phyloP scores from a whole-genome alignment of 1,140 invertebrate genomes.

The Rhagoletis zephyria region DNA sequence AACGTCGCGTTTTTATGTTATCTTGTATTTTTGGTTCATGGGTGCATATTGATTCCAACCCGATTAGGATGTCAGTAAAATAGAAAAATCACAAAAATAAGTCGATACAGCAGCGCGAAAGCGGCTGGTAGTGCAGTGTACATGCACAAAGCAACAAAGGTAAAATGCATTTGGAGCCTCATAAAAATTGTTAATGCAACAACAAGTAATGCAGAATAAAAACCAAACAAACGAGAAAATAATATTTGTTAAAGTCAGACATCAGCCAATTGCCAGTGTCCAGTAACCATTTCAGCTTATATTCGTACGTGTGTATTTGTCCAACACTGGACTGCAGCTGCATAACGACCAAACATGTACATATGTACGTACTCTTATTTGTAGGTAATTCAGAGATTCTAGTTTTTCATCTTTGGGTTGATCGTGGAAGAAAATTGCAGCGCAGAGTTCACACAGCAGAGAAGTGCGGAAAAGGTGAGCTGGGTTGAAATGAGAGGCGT shows the following conservation, averaged over 20 bases:
- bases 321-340: background rate
- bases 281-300: background rate
- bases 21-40: too few relatives aligned
- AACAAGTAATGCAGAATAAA: background rate
- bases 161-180: background rate
- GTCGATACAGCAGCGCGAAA: too few relatives aligned
- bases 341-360: conserved; percentile 3
- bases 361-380: background rate
- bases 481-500: background rate
- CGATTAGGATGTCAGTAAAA: too few relatives aligned
- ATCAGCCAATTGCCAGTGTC: background rate
- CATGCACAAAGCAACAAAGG: background rate
- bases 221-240: background rate
- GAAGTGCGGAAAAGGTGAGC: conserved; percentile 27
- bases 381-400: conserved; percentile 24
- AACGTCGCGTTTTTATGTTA: too few relatives aligned
- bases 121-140: too few relatives aligned
- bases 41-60: too few relatives aligned
- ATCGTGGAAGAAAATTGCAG: conserved; percentile 26
- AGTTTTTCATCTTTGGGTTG: conserved; percentile 50
- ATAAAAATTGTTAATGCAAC: background rate
- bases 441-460: background rate
- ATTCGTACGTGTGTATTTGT: background rate
- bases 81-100: too few relatives aligned
- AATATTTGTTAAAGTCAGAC: background rate